These are phyloP conservation scores for Elgaria multicarinata DNA, from an alignment of 2,113 vertebrate genomes.

Conservation along the genomic window DNA sequence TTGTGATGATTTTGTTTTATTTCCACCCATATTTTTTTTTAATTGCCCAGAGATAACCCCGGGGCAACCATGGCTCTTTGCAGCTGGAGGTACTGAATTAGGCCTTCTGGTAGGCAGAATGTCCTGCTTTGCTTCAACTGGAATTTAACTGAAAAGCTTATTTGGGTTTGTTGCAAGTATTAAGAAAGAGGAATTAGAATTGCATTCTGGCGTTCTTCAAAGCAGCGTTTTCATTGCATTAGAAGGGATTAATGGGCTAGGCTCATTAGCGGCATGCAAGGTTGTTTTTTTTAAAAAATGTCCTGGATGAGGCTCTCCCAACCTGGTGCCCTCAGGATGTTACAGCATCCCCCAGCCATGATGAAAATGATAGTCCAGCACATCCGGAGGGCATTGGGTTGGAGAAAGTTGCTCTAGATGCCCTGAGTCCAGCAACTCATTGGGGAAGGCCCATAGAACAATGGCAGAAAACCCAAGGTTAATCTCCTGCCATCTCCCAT, in stretches of 20 bases:
- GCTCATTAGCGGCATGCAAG: fast-evolving
- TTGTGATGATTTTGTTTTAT: neutral
- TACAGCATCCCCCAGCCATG: no score
- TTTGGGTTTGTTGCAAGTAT: fast-evolving
- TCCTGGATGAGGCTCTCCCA: neutral
- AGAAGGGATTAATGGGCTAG: neutral
- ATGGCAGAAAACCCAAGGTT: neutral
- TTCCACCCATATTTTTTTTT: neutral
- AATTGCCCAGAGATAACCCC: no score
- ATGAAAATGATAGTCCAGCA: no score
- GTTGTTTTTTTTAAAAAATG: neutral
- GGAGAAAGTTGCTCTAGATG: neutral
- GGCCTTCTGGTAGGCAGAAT: neutral
- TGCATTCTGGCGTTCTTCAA: fast-evolving
- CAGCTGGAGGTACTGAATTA: no score
- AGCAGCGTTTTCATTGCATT: fast-evolving
- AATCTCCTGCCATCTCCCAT: neutral
- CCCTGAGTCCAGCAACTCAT: neutral
- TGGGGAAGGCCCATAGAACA: neutral
- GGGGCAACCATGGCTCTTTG: no score
- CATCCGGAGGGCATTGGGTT: no score
- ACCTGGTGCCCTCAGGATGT: no score
- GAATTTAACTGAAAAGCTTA: fast-evolving
- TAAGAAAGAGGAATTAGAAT: fast-evolving
- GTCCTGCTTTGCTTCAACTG: no score